phyloP scores from a whole-genome alignment of 1,140 invertebrate genomes.

The Hypsibius dujardini region DNA sequence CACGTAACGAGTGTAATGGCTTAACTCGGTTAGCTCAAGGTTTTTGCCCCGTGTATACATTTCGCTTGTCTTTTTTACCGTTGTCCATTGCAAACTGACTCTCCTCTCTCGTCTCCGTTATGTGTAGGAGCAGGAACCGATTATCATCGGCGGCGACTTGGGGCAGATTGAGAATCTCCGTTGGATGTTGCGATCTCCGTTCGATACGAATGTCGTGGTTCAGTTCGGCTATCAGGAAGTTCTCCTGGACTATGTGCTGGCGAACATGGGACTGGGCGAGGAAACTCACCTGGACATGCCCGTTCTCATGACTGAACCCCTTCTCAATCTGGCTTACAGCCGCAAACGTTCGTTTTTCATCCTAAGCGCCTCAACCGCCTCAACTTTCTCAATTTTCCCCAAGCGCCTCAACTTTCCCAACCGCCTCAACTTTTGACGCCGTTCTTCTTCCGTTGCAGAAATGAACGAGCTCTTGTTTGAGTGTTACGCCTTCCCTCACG shows the following conservation, averaged over 20 bases:
- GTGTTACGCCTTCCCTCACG: constrained; percentile 65
- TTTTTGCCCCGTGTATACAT: not conserved
- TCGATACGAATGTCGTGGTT: constrained; percentile 79
- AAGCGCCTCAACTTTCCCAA: too few species aligned
- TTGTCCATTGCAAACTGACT: too few species aligned
- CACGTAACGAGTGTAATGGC: not conserved
- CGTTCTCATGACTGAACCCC: constrained; percentile 68
- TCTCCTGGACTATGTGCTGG: constrained; percentile 76
- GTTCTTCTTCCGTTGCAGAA: constrained; percentile 48
- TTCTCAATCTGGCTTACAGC: constrained; percentile 75
- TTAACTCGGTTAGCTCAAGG: not conserved
- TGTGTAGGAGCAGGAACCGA: constrained; percentile 40
- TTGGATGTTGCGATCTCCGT: constrained; percentile 69
- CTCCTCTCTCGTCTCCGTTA: too few species aligned
- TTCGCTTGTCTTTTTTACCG: not conserved
- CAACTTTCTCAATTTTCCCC: too few species aligned
- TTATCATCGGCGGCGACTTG: constrained; percentile 82
- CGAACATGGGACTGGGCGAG: constrained; percentile 65
- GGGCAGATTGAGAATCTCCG: constrained; percentile 73
- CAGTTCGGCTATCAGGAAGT: constrained; percentile 69
- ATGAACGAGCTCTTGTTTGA: constrained; percentile 90
- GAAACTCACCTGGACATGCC: constrained; percentile 60
- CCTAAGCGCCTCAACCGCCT: too few species aligned
- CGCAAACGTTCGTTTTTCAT: constrained; percentile 58
- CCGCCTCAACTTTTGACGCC: too few species aligned